Conservation (phyloP, 2,797 vertebrate genomes). For the Phalloptychus januarius region DNA sequence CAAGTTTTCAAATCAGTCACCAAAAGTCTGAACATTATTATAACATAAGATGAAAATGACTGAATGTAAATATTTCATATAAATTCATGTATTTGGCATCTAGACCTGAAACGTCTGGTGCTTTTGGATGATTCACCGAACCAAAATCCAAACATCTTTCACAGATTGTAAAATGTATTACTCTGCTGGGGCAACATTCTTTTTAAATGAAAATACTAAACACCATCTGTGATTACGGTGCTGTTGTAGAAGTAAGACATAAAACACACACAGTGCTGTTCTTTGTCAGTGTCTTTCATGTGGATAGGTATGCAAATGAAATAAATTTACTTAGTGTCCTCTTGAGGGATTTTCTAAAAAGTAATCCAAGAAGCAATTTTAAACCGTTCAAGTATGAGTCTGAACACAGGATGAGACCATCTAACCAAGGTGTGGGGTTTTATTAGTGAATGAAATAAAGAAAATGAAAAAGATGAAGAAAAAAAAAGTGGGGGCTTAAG, state of each 20-base stretch:
- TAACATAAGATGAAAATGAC: not conserved
- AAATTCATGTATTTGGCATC: constrained; percentile 6
- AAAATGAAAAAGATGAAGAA: constrained; percentile 66
- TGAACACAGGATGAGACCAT: constrained; percentile 39
- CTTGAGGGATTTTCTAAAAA: constrained; percentile 78
- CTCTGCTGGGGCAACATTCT: not conserved
- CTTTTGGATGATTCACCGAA: constrained; percentile 24
- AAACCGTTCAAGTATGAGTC: constrained; percentile 78
- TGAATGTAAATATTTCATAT: not conserved
- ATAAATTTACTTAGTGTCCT: constrained; percentile 62
- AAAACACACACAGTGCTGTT: not conserved
- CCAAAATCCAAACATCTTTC: constrained; percentile 3
- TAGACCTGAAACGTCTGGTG: not conserved
- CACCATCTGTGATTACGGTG: not conserved
- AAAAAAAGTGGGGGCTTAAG: constrained; percentile 46
- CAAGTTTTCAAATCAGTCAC: not conserved
- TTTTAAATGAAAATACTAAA: not conserved
- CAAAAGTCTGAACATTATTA: not conserved
- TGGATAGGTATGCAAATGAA: constrained; percentile 75
- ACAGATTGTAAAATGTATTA: not conserved
- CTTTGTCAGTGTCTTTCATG: constrained; percentile 38
- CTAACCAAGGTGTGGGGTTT: constrained; percentile 55
- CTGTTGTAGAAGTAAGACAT: not conserved
- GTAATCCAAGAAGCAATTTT: constrained; percentile 79
- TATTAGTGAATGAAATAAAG: constrained; percentile 44